Conservation (phyloP, 2,888 invertebrate species). For the Zaprionus obscuricornis region DNA sequence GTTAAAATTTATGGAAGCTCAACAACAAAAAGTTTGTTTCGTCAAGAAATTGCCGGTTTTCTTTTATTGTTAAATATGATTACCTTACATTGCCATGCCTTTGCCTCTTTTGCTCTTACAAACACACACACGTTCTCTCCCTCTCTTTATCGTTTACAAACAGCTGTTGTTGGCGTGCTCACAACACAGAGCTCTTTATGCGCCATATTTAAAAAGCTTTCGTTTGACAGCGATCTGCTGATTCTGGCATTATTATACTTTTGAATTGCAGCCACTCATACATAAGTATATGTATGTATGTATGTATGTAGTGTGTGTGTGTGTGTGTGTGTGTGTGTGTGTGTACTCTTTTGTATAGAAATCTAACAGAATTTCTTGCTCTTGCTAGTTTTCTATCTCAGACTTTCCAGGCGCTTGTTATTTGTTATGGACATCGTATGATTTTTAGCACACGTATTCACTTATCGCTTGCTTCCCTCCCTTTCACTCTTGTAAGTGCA, state of each 20-base stretch:
- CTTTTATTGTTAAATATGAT: slow-evolving; percentile 23
- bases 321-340: neutral
- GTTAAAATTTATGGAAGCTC: slow-evolving; percentile 9
- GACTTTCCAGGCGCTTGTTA: slow-evolving; percentile 1
- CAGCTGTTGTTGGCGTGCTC: slow-evolving; percentile 6
- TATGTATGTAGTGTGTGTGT: neutral
- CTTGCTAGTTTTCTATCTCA: slow-evolving; percentile 24
- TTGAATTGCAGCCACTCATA: slow-evolving; percentile 15
- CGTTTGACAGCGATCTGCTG: slow-evolving; percentile 39
- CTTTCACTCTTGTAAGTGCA: neutral
- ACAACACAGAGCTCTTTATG: slow-evolving; percentile 3
- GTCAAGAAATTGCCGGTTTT: slow-evolving; percentile 48
- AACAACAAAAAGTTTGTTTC: slow-evolving; percentile 20
- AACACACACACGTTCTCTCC: neutral
- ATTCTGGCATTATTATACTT: slow-evolving; percentile 27
- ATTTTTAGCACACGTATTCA: slow-evolving; percentile 60
- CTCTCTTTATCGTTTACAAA: neutral
- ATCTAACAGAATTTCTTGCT: slow-evolving; percentile 32
- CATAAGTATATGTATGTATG: neutral
- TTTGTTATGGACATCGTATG: slow-evolving; percentile 64
- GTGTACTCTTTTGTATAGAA: slow-evolving; percentile 9
- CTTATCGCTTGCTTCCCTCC: neutral
- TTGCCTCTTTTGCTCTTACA: no score
- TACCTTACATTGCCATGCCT: no score
- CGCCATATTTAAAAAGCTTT: slow-evolving; percentile 43